A percentile compares a stretch with the other conserved stretches of the same genome.
phyloP scores from a whole-genome alignment of 2,888 invertebrate genomes.

The Phanerotoma sp. region DNA sequence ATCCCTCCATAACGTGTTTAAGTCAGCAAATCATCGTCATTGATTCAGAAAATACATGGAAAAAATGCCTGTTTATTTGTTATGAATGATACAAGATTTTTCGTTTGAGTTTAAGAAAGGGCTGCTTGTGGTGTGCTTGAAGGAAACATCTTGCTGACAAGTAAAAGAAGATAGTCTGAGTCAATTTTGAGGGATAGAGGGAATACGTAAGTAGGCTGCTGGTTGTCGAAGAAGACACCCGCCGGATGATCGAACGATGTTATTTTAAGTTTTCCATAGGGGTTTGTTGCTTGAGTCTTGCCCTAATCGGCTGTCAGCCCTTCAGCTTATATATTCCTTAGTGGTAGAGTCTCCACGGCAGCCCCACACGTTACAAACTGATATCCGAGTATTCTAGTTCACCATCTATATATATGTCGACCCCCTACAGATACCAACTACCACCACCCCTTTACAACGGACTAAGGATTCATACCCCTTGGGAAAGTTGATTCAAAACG shows the following conservation, averaged over 20 bases:
- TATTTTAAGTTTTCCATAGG: constrained; percentile 58
- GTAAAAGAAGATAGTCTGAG: constrained; percentile 21
- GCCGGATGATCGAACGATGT: constrained; percentile 55
- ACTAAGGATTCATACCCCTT: constrained; percentile 49
- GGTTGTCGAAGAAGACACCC: constrained; percentile 48
- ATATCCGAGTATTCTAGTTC: background rate
- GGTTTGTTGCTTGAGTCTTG: constrained; percentile 45
- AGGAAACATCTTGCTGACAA: constrained; percentile 3
- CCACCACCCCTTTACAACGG: constrained; percentile 44
- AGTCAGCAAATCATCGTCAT: background rate
- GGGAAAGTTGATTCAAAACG: constrained; percentile 56
- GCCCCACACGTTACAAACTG: constrained; percentile 12
- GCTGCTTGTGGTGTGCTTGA: no score
- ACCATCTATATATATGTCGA: constrained; percentile 8
- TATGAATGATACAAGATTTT: background rate
- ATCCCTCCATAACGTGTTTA: no score
- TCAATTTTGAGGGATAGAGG: constrained; percentile 29
- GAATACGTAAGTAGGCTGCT: constrained; percentile 49
- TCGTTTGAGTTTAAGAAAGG: background rate
- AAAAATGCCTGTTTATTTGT: background rate
- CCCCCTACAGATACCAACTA: constrained; percentile 26
- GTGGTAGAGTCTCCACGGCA: background rate
- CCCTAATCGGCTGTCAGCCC: constrained; percentile 55
- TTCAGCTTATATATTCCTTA: constrained; percentile 7
- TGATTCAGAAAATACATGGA: background rate